Percentiles rank a stretch among this genome's conserved stretches.
Evolutionary conservation across 2,888 invertebrate species (phyloP).

Genomic region (Melanargia galathea): DNA sequence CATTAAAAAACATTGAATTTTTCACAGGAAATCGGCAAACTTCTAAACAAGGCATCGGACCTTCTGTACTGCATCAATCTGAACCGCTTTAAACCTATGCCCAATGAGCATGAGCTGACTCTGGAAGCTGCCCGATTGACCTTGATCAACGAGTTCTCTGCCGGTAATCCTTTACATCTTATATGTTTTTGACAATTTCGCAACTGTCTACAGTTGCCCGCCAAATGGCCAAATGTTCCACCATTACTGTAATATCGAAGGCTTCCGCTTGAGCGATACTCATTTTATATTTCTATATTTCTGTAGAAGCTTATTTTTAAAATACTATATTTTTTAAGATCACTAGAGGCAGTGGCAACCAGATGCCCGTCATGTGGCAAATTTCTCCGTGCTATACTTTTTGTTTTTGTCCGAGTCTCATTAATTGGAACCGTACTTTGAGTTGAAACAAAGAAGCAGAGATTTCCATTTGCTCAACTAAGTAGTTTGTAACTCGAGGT

Average conservation of each 20-base stretch:
- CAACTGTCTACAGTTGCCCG: neutral
- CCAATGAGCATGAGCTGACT: slow-evolving; percentile 79
- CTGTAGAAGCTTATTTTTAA: too few relatives aligned
- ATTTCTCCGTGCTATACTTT: too few relatives aligned
- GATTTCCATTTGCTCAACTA: too few relatives aligned
- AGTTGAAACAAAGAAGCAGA: too few relatives aligned
- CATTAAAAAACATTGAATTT: too few relatives aligned
- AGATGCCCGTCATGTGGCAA: too few relatives aligned
- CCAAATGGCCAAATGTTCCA: neutral
- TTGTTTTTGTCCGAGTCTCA: too few relatives aligned
- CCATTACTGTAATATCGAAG: neutral
- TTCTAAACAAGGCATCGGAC: slow-evolving; percentile 79
- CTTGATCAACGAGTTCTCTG: slow-evolving; percentile 85
- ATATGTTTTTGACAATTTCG: neutral
- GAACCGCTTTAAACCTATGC: slow-evolving; percentile 80
- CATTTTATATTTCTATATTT: too few relatives aligned
- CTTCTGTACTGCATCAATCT: slow-evolving; percentile 84
- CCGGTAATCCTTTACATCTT: slow-evolving; percentile 65
- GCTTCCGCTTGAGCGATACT: neutral
- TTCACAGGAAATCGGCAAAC: slow-evolving; percentile 65
- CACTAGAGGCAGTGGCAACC: too few relatives aligned
- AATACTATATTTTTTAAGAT: too few relatives aligned
- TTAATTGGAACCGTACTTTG: too few relatives aligned
- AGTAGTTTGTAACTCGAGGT: too few relatives aligned
- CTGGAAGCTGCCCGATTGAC: slow-evolving; percentile 82